Evolutionary conservation across 1,140 invertebrate genomes (phyloP), one percentile per base, ranked within the genome.

Genomic region (Scaptomyza graminum): DNA sequence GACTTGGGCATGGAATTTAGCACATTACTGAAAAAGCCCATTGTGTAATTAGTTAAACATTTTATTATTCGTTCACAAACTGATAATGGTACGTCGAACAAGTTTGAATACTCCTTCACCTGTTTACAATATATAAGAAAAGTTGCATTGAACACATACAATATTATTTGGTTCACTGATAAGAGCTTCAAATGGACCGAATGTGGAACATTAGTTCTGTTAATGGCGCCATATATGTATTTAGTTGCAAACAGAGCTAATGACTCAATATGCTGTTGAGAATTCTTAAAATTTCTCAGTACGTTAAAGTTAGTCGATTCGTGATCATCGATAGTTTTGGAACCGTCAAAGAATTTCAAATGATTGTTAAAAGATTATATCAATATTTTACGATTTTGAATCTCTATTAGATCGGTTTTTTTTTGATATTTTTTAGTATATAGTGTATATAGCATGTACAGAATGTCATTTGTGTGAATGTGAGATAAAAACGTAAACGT

Each of bases 31-130:
- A 18, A n/a, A 16, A 44, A 44, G 41, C 54, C 39, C 67, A 77
- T 81, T 81, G 65, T 65, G 74, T 59, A 83, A 83, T 82, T 83
- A 65, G 43, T 52, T 43, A 71, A 67, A 67, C 69, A 76, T 65
- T 66, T 52, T 22, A 22, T 22, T 22, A 0, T 22, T 22, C 43
- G 18, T 47, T 22, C 18, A 22, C 18, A 22, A 22, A 11, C 15
- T 39, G 37, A 39, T 39, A 39, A 39, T n/a, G n/a, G n/a, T 12
- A n/a, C 11, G 12, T n/a, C 28, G 57, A 12, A 47, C 59, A 61
- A 13, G 31, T 61, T 46, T 47, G 41, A 49, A 50, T 13, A 41
- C 31, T 34, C 31, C 47, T 18, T 50, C 12, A n/a, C 16, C 28
- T 37, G 2, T 22, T 22, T 22, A 22, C 18, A 22, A 22, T 22